A percentile compares a stretch with the other conserved stretches of the same genome.
Conservation (phyloP, 2,113 vertebrate species). For the Neolamprologus sp. region DNA sequence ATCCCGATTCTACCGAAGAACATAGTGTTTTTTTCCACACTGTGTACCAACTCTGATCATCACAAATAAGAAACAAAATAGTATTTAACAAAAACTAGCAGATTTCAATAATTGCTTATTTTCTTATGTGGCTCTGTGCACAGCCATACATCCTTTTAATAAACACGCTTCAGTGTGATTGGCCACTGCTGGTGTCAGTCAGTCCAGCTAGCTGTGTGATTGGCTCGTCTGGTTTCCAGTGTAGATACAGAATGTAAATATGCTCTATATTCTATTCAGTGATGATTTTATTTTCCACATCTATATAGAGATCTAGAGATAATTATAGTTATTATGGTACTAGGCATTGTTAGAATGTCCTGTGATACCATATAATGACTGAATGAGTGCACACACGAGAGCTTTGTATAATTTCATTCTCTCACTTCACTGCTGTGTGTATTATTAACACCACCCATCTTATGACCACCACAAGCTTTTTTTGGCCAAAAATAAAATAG, state of each 20-base stretch:
- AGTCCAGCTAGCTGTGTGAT: conserved; percentile 12
- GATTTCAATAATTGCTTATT: background rate
- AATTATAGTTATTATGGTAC: background rate
- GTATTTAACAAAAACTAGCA: background rate
- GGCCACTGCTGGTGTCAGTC: conserved; percentile 16
- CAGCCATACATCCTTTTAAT: background rate
- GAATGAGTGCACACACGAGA: conserved; percentile 6
- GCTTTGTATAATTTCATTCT: conserved; percentile 28
- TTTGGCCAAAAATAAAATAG: background rate
- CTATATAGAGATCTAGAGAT: conserved; percentile 35
- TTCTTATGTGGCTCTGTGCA: background rate
- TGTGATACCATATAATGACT: conserved; percentile 17
- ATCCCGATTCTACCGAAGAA: background rate
- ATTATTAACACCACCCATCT: conserved; percentile 23
- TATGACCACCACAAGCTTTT: background rate
- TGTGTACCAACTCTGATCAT: background rate
- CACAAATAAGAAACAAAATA: background rate
- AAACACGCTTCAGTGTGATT: conserved; percentile 6
- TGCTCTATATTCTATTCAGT: conserved; percentile 49
- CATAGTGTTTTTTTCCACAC: background rate
- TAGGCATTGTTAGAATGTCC: conserved; percentile 11
- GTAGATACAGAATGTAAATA: conserved; percentile 62
- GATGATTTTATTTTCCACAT: conserved; percentile 53
- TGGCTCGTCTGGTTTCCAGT: conserved; percentile 19
- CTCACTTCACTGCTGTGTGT: conserved; percentile 48